phyloP scores from a whole-genome alignment of 2,797 vertebrate genomes.

The Oryzias sinensis region DNA sequence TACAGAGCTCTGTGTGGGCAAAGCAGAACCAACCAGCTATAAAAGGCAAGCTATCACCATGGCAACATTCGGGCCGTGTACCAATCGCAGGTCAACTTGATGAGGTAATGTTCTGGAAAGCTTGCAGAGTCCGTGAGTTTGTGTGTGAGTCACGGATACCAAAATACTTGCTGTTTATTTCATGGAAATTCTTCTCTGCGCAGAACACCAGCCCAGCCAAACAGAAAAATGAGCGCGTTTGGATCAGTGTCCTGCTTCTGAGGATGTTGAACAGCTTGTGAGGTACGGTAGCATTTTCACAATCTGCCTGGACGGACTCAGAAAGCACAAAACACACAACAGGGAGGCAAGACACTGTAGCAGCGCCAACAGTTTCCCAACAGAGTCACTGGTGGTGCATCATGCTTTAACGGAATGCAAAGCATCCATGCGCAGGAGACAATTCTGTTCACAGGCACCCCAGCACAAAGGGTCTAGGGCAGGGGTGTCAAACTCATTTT shows the following conservation, averaged over 20 bases:
- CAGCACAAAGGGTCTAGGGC: no score
- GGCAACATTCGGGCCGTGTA: conserved; percentile 66
- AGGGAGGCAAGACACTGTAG: not conserved
- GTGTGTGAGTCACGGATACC: conserved; percentile 1
- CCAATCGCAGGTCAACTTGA: conserved; percentile 64
- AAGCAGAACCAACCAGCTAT: conserved; percentile 57
- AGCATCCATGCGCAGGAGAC: no score
- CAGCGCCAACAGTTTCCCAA: no score
- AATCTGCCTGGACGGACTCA: no score
- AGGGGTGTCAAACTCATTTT: no score
- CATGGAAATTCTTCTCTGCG: not conserved
- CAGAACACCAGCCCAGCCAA: no score
- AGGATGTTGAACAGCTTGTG: not conserved
- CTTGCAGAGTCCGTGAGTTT: conserved; percentile 38
- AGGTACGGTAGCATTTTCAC: no score
- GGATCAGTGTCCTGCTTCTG: no score
- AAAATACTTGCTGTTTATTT: not conserved
- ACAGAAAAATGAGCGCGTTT: no score
- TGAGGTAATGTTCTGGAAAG: conserved; percentile 73
- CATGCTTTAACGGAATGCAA: no score
- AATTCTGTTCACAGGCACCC: no score
- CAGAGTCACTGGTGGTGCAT: no score
- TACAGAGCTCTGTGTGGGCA: conserved; percentile 53
- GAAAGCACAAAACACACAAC: conserved; percentile 7
- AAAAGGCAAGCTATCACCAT: conserved; percentile 66